A percentile compares a stretch with the other conserved stretches of the same genome.
These are phyloP conservation scores for Neodiprion lecontei DNA, from an alignment of 1,140 invertebrate species.

Conservation along the genomic window DNA sequence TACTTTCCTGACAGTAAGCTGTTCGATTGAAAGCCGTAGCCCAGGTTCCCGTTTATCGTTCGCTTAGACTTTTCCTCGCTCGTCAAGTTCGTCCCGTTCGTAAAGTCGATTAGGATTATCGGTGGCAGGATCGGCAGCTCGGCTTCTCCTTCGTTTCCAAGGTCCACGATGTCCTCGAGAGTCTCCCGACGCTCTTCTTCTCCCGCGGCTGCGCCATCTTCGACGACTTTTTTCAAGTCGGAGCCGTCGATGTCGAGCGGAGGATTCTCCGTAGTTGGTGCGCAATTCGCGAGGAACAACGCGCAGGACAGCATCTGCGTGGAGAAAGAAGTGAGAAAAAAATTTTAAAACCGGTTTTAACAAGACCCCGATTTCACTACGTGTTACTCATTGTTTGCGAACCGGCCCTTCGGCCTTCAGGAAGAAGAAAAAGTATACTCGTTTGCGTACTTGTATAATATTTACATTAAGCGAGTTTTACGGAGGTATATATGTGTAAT, in stretches of 20 bases:
- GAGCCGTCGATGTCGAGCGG: not conserved
- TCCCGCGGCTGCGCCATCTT: not conserved
- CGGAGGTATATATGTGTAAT: too few species aligned
- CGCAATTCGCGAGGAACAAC: not conserved
- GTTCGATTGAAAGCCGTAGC: slow-evolving; percentile 53
- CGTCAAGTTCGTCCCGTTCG: slow-evolving; percentile 37
- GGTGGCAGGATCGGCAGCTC: slow-evolving; percentile 51
- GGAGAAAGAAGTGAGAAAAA: not conserved
- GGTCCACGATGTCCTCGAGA: slow-evolving; percentile 14
- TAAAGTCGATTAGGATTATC: slow-evolving; percentile 54
- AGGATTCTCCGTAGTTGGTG: not conserved
- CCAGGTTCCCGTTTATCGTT: slow-evolving; percentile 49
- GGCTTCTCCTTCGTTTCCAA: slow-evolving; percentile 20
- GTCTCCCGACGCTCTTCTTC: slow-evolving; percentile 13
- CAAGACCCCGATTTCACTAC: not conserved
- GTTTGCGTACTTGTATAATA: too few species aligned
- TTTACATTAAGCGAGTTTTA: too few species aligned
- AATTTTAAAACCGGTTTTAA: not conserved
- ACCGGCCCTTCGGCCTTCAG: not conserved
- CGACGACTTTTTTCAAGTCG: slow-evolving; percentile 4
- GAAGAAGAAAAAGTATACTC: too few species aligned
- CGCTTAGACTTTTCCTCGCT: slow-evolving; percentile 55
- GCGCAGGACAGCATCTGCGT: slow-evolving; percentile 3
- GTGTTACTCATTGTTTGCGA: too few species aligned
- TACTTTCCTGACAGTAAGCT: slow-evolving; percentile 45